Evolutionary conservation across 2,797 vertebrate genomes (phyloP), one percentile per base, ranked within the genome.

Genomic region (Gila robusta): DNA sequence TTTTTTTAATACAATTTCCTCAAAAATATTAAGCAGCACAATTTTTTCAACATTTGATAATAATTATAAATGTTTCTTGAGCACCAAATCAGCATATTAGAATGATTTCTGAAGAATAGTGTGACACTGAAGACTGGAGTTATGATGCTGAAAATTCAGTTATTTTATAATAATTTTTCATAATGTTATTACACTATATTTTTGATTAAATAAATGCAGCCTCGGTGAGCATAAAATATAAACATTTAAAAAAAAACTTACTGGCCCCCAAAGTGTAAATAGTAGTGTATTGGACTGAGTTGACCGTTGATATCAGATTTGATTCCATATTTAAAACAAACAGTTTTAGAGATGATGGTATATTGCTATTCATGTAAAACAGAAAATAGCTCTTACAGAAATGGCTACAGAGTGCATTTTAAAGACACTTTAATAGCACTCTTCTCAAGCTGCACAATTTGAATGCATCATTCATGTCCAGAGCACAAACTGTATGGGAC

Each of bases 401-500:
- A 54, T 76, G 19, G 72, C 47, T 35, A 37, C 10, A 4, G 49
- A 37, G 73, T 76, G 32, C 32, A 11, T 77, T 5, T 54, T 77
- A 56, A 77, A 77, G 6, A 77, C 11, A 56, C 21, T 56, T 56
- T 77, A 49, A 77, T 21, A 47, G 23, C 70, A 26, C 39, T 16
- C 23, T 72, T 47, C 70, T 72, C 23, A 26, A 52, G 74, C 74
- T 37, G 21, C 74, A 77, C 6, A 56, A 67, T 67, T 67, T 64
- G 37, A 79, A 79, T 79, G 21, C 14, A 56, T 77, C 32, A 16
- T 56, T 12, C 32, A 37, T 23, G 2, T 16, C 52, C 23, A 14
- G 11, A n/a, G 52, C 74, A 76, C 19, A 77, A 77, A 37, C 32
- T 77, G 32, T 76, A 35, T 37, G 49, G 28, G 32, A 37, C 0